Conservation (phyloP, 2,797 vertebrate species). For the Trachops cirrhosus region DNA sequence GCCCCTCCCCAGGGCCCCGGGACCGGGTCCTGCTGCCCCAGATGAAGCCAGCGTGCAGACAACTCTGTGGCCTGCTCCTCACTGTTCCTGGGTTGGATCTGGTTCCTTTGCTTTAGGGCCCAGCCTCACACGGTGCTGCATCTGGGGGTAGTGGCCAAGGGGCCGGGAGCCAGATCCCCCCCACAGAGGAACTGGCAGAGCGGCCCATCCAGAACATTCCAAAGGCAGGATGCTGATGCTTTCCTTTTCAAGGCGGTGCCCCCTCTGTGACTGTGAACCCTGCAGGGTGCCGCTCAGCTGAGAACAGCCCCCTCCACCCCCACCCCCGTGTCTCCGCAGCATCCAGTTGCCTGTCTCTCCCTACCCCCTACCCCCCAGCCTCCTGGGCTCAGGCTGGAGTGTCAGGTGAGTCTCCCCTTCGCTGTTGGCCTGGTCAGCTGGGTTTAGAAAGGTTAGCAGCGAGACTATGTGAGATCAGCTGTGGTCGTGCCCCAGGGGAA, state of each 20-base stretch:
- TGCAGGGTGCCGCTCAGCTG: background rate
- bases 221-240: constrained; percentile 40
- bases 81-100: constrained; percentile 73
- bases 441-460: background rate
- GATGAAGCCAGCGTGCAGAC: constrained; percentile 75
- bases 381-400: background rate
- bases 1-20: constrained; percentile 72
- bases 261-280: constrained; percentile 13
- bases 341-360: too few relatives aligned
- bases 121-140: constrained; percentile 68
- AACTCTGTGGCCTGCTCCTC: constrained; percentile 54
- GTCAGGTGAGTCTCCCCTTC: too few relatives aligned
- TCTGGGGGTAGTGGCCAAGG: constrained; percentile 66
- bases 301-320: too few relatives aligned
- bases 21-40: constrained; percentile 73
- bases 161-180: constrained; percentile 60
- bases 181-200: constrained; percentile 66
- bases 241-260: constrained; percentile 54
- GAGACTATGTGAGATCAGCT: background rate
- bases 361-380: accelerated
- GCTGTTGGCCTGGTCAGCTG: background rate
- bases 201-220: background rate
- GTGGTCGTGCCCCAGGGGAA: background rate
- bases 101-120: constrained; percentile 74
- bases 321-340: background rate